phyloP scores from a whole-genome alignment of 1,140 invertebrate species.

The Caenorhabditis brenneri region DNA sequence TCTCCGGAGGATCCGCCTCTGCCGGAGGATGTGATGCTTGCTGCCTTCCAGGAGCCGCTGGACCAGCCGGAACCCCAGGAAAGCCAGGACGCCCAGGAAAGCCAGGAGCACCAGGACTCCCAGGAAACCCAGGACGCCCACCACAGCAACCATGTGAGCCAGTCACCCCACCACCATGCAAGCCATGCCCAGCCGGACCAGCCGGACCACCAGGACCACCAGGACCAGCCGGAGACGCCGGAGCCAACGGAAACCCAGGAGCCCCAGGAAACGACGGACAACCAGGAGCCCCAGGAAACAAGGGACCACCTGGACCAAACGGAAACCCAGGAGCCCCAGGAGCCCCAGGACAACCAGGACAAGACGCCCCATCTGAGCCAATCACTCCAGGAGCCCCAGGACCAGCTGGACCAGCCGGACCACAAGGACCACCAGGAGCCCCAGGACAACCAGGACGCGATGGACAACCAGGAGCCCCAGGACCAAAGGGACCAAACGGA shows the following conservation, averaged over 20 bases:
- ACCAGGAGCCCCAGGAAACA: conserved; percentile 49
- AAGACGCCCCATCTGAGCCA: conserved; percentile 47
- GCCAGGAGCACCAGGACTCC: conserved; percentile 54
- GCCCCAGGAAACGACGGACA: conserved; percentile 47
- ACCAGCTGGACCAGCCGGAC: conserved; percentile 40
- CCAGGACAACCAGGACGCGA: conserved; percentile 51
- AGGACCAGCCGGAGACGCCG: conserved; percentile 52
- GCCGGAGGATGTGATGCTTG: conserved; percentile 55
- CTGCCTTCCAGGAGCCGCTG: conserved; percentile 56
- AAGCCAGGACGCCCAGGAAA: conserved; percentile 55
- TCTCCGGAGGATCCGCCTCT: conserved; percentile 42
- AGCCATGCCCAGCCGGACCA: conserved; percentile 49
- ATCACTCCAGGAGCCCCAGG: conserved; percentile 47
- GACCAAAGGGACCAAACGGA: conserved; percentile 54
- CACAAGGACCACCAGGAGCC: conserved; percentile 45
- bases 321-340: conserved; percentile 54
- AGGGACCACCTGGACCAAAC: conserved; percentile 49
- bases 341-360: conserved; percentile 52
- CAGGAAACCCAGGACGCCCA: conserved; percentile 53
- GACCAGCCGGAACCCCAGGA: conserved; percentile 57
- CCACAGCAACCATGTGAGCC: conserved; percentile 50
- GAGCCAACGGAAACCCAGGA: conserved; percentile 50
- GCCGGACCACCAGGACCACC: conserved; percentile 50
- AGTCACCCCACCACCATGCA: conserved; percentile 50
- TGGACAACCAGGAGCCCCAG: conserved; percentile 49